Evolutionary conservation across 2,797 vertebrate genomes (phyloP).

Genomic region (Anabas testudineus): DNA sequence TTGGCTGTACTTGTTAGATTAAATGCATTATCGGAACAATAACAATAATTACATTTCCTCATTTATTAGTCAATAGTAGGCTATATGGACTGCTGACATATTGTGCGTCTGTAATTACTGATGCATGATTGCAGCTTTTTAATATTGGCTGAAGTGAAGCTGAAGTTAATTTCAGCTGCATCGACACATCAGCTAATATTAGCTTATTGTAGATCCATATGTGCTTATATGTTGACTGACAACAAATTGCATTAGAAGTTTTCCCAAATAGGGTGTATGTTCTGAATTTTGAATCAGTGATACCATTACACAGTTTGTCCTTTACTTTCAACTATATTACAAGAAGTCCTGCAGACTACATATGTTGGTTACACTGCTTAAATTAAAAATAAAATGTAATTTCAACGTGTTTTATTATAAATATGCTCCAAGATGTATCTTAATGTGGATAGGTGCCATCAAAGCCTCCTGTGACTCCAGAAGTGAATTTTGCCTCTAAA

Average conservation of each 20-base stretch:
- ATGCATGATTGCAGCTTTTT: background rate
- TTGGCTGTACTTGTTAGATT: background rate
- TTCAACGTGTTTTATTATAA: too few relatives aligned
- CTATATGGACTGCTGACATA: background rate
- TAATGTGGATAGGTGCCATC: too few relatives aligned
- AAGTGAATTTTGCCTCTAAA: too few relatives aligned
- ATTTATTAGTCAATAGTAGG: background rate
- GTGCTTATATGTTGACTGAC: background rate
- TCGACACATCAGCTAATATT: background rate
- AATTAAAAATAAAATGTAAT: background rate
- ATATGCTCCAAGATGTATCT: too few relatives aligned
- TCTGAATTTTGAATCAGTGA: background rate
- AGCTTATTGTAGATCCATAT: background rate
- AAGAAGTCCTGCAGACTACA: background rate
- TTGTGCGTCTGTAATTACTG: background rate
- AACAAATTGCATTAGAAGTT: background rate
- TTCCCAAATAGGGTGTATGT: background rate
- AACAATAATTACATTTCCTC: conserved; percentile 1
- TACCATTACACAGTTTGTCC: background rate
- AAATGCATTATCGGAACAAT: background rate
- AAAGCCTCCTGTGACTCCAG: too few relatives aligned
- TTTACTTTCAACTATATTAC: background rate
- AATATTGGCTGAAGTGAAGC: background rate
- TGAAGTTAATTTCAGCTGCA: background rate
- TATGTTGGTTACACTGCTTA: background rate